phyloP scores from a whole-genome alignment of 2,113 vertebrate species.

The Puffinus mauretanicus region DNA sequence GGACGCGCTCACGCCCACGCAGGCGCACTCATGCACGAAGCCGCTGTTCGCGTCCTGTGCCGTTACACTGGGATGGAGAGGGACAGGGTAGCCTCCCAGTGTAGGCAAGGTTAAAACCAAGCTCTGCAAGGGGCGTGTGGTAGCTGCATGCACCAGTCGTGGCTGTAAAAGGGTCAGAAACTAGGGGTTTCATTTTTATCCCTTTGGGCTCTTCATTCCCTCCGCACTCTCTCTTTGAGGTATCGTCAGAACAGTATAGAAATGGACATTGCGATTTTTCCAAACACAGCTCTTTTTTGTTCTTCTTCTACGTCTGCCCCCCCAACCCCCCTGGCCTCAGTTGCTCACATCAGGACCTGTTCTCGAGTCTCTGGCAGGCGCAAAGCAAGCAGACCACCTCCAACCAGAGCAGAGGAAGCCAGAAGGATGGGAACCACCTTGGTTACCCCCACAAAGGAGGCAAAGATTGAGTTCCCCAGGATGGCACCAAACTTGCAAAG shows the following conservation, averaged over 20 bases:
- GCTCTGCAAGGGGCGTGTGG: neutral
- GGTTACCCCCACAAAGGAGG: slow-evolving; percentile 92
- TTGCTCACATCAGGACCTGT: slow-evolving; percentile 88
- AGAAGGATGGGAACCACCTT: slow-evolving; percentile 94
- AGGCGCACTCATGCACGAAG: neutral
- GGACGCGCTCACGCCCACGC: neutral
- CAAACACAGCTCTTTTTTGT: neutral
- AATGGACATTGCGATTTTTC: neutral
- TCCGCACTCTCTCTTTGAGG: neutral
- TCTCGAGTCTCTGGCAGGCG: slow-evolving; percentile 95
- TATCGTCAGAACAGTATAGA: neutral
- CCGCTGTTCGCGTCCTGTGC: rapidly evolving
- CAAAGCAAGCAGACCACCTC: slow-evolving; percentile 89
- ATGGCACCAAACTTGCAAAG: slow-evolving; percentile 92
- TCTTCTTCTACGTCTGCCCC: neutral
- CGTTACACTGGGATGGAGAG: neutral
- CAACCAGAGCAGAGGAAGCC: slow-evolving; percentile 89
- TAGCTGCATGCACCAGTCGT: slow-evolving; percentile 29
- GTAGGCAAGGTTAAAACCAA: neutral
- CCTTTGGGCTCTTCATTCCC: neutral
- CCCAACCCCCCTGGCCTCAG: neutral
- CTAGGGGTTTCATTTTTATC: neutral
- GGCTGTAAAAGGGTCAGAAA: slow-evolving; percentile 36
- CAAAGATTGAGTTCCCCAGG: slow-evolving; percentile 93
- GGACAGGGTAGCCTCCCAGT: neutral